These are phyloP conservation scores for Pteronura brasiliensis DNA, from an alignment of 2,113 vertebrate genomes.

Conservation along the genomic window DNA sequence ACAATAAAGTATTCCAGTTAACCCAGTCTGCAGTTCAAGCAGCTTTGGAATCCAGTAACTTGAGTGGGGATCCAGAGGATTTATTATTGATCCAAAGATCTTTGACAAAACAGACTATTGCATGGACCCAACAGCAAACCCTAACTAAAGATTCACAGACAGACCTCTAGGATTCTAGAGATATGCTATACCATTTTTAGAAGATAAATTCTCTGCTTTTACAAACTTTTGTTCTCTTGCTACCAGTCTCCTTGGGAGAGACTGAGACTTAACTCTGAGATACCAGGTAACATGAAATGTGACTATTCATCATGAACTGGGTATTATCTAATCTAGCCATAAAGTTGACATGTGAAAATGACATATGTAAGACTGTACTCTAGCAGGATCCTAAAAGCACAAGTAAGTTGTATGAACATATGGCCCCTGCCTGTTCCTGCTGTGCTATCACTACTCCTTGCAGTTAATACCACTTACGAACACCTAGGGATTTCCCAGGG, in stretches of 20 bases:
- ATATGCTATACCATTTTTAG: not conserved
- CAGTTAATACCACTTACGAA: not conserved
- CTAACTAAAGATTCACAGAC: not conserved
- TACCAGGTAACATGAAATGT: not conserved
- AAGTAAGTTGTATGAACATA: not conserved
- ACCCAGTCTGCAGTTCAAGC: not conserved
- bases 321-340: not conserved
- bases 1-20: not conserved
- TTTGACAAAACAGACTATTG: not conserved
- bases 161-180: not conserved
- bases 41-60: not conserved
- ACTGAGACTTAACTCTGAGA: not conserved
- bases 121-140: not conserved
- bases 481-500: not conserved
- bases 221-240: not conserved
- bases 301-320: not conserved
- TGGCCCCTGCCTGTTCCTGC: not conserved
- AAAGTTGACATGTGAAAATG: not conserved
- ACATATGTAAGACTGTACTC: not conserved
- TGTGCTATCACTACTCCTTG: not conserved
- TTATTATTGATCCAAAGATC: not conserved
- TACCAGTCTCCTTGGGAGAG: not conserved
- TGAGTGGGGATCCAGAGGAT: not conserved
- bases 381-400: not conserved
- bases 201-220: not conserved